These are phyloP conservation scores for Drosophila suzukii DNA, from an alignment of 1,140 invertebrate genomes.

Conservation along the genomic window DNA sequence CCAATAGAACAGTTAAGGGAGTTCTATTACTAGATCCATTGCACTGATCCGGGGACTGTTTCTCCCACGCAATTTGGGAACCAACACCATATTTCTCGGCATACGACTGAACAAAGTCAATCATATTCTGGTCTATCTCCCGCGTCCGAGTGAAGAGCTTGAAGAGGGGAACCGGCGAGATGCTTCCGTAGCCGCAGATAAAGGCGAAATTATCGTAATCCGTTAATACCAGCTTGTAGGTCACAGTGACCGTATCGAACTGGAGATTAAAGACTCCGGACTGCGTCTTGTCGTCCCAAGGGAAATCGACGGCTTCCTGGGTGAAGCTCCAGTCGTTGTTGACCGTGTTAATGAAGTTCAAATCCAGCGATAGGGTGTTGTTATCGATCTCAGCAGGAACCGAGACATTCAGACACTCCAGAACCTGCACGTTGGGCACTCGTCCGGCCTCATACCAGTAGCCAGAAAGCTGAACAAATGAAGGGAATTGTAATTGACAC, in stretches of 20 bases:
- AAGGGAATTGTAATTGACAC: background rate
- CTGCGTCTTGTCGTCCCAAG: conserved; percentile 32
- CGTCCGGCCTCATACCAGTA: conserved; percentile 52
- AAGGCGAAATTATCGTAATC: conserved; percentile 17
- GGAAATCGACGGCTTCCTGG: conserved; percentile 34
- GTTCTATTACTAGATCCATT: conserved; percentile 32
- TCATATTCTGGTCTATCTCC: background rate
- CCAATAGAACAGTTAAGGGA: background rate
- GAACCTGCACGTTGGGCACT: conserved; percentile 25
- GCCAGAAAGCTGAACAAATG: conserved; percentile 29
- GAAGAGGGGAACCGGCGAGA: conserved; percentile 50
- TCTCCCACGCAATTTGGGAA: conserved; percentile 36
- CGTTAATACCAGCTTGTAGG: conserved; percentile 47
- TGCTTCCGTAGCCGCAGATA: conserved; percentile 43
- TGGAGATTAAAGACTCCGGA: conserved; percentile 35
- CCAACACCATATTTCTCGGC: background rate
- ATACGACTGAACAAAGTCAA: background rate
- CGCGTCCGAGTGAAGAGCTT: conserved; percentile 49
- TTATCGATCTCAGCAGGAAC: conserved; percentile 15
- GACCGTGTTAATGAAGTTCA: conserved; percentile 38
- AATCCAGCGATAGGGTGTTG: conserved; percentile 13
- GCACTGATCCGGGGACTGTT: conserved; percentile 47
- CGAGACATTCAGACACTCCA: conserved; percentile 47
- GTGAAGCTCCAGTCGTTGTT: conserved; percentile 4
- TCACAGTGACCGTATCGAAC: conserved; percentile 30